Evolutionary conservation across 2,797 vertebrate species (phyloP).

Genomic region (Enteromius treurensis): DNA sequence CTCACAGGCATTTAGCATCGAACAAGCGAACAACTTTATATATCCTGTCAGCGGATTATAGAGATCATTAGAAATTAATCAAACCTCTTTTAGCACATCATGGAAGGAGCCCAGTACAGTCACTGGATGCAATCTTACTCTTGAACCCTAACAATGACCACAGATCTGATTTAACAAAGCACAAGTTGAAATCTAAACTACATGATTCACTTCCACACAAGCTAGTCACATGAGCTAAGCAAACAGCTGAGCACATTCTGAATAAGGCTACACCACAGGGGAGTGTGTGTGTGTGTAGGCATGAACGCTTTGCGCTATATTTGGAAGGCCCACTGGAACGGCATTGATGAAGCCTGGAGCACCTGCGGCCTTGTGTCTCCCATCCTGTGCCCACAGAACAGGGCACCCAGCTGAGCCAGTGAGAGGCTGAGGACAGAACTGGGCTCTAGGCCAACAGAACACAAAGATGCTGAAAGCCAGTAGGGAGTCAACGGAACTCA

Average conservation of each 20-base stretch:
- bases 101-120: neutral
- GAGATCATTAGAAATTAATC: neutral
- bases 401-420: constrained; percentile 53
- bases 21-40: neutral
- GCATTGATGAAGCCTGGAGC: constrained; percentile 50
- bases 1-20: constrained; percentile 16
- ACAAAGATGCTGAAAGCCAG: constrained; percentile 46
- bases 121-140: neutral
- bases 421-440: constrained; percentile 38
- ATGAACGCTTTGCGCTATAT: constrained; percentile 38
- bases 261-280: constrained; percentile 49
- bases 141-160: constrained; percentile 22
- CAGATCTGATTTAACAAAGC: constrained; percentile 38
- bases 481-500: constrained; percentile 40
- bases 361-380: constrained; percentile 52
- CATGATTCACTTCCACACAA: constrained; percentile 4
- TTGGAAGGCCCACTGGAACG: constrained; percentile 39
- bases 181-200: constrained; percentile 23
- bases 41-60: constrained; percentile 10
- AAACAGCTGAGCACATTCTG: constrained; percentile 53
- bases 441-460: constrained; percentile 51
- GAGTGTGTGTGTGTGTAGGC: constrained; percentile 36
- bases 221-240: neutral
- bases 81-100: neutral
- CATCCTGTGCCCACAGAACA: constrained; percentile 40